Evolutionary conservation across 2,113 vertebrate genomes (phyloP).

Genomic region (Myrmecobius fasciatus): DNA sequence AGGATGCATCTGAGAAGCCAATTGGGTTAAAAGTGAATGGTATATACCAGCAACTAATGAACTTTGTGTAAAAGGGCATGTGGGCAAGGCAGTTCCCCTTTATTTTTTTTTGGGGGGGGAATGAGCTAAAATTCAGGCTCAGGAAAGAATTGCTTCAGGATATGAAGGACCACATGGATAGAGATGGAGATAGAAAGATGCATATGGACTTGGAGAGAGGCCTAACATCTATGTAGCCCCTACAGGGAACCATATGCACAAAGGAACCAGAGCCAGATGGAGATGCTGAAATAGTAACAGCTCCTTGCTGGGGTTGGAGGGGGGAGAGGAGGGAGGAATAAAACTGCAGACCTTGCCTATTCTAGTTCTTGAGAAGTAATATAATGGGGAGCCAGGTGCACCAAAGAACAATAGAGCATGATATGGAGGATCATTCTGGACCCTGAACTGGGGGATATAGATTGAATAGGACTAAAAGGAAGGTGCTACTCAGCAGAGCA

Average conservation of each 20-base stretch:
- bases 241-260: slow-evolving; percentile 4
- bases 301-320: not conserved
- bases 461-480: not conserved
- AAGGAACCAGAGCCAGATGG: slow-evolving; percentile 1
- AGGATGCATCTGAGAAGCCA: not conserved
- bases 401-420: not conserved
- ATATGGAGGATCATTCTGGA: not conserved
- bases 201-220: slow-evolving; percentile 1
- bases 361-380: not conserved
- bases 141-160: not conserved
- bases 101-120: not conserved
- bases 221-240: not conserved
- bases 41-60: not conserved
- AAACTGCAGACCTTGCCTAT: not conserved
- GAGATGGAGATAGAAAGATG: not conserved
- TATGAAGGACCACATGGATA: not conserved
- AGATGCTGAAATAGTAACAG: not conserved
- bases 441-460: not conserved
- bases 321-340: not conserved
- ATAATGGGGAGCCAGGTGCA: not conserved
- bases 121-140: not conserved
- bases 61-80: not conserved
- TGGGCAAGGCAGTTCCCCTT: not conserved
- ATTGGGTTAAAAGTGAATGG: not conserved
- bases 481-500: not conserved